A percentile compares a stretch with the other conserved stretches of the same genome.
Evolutionary conservation across 2,888 invertebrate genomes (phyloP).

Genomic region (Electrophaes corylata): DNA sequence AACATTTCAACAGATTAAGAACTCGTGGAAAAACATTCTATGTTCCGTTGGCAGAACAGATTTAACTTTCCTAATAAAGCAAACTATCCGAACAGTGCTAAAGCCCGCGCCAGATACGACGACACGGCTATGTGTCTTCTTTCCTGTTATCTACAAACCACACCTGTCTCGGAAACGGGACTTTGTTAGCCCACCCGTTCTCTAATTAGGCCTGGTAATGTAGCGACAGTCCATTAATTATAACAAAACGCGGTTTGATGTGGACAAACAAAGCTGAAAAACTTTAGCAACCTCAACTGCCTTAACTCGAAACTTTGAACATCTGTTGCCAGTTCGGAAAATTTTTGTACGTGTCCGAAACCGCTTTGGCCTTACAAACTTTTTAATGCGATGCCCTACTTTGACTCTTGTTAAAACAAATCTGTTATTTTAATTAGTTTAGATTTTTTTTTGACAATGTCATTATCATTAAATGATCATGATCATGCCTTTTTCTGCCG

Average conservation of each 20-base stretch:
- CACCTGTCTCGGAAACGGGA: constrained; percentile 67
- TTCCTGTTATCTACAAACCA: constrained; percentile 48
- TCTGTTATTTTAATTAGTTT: constrained; percentile 31
- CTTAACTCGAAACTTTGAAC: constrained; percentile 52
- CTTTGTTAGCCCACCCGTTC: constrained; percentile 62
- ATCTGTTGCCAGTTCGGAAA: constrained; percentile 52
- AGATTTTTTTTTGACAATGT: neutral
- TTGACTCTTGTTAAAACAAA: constrained; percentile 41
- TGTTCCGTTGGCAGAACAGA: constrained; percentile 39
- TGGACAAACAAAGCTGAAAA: constrained; percentile 55
- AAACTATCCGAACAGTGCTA: constrained; percentile 44
- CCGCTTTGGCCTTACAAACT: constrained; percentile 45
- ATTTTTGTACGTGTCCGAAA: constrained; percentile 48
- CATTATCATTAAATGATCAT: no score
- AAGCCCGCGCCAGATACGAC: constrained; percentile 46
- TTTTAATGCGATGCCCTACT: constrained; percentile 48
- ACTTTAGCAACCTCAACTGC: constrained; percentile 51
- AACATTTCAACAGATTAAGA: constrained; percentile 32
- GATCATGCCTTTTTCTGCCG: no score
- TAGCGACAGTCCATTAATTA: constrained; percentile 72
- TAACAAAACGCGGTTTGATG: constrained; percentile 58
- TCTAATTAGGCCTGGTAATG: constrained; percentile 70
- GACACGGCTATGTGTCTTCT: constrained; percentile 55
- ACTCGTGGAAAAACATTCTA: constrained; percentile 38
- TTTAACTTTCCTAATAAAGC: constrained; percentile 45